Percentiles rank a stretch among this genome's conserved stretches.
These are phyloP conservation scores for Jacana jacana DNA, from an alignment of 2,113 vertebrate species.

Conservation along the genomic window DNA sequence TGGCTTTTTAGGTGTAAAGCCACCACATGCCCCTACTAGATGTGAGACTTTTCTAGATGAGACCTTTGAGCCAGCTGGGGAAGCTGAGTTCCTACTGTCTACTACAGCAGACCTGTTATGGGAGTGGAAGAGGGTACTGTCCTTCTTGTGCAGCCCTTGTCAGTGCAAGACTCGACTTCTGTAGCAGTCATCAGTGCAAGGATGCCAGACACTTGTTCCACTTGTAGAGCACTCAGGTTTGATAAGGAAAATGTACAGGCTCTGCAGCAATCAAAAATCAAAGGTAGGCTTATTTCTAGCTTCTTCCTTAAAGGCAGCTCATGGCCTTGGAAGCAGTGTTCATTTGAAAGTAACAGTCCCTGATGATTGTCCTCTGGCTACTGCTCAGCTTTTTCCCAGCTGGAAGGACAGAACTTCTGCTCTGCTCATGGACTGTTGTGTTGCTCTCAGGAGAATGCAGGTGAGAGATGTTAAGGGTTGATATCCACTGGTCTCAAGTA, in stretches of 20 bases:
- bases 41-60: background rate
- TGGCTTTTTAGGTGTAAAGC: background rate
- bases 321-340: background rate
- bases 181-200: background rate
- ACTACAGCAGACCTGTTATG: background rate
- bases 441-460: background rate
- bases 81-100: background rate
- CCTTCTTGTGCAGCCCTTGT: background rate
- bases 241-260: background rate
- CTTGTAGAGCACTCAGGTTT: background rate
- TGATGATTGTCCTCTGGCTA: background rate
- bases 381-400: background rate
- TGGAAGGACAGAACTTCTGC: background rate
- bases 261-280: background rate
- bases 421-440: background rate
- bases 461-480: background rate
- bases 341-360: background rate
- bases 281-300: background rate
- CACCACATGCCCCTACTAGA: background rate
- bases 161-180: background rate
- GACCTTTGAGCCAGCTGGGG: background rate
- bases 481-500: background rate
- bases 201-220: background rate
- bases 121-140: background rate
- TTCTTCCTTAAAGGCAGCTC: background rate